These are phyloP conservation scores for Heptranchias perlo DNA, from an alignment of 2,113 vertebrate species.

Conservation along the genomic window DNA sequence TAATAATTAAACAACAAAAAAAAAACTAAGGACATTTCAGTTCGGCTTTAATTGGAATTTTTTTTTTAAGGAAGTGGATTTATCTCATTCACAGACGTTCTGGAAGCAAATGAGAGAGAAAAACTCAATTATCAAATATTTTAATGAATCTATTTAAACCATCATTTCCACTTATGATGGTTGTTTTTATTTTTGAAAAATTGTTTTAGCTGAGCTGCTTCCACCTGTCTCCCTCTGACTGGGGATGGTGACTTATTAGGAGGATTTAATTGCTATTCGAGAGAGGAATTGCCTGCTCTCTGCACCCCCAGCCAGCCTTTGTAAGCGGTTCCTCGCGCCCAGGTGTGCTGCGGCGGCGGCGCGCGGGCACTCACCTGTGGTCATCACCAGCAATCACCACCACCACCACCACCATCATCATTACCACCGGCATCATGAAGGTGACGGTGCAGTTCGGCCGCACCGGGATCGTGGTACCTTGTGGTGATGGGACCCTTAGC, in stretches of 20 bases:
- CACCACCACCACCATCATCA: too few relatives aligned
- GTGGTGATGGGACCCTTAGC: slow-evolving; percentile 79
- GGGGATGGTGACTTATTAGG: background rate
- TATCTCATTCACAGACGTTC: background rate
- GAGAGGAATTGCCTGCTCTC: background rate
- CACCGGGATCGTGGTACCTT: slow-evolving; percentile 86
- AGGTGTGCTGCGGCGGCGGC: background rate
- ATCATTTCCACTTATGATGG: background rate
- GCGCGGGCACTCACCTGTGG: background rate
- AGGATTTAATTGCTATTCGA: background rate
- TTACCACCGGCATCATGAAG: too few relatives aligned
- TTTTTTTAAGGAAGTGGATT: background rate
- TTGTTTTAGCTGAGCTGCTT: background rate
- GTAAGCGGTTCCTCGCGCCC: background rate
- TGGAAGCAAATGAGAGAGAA: background rate
- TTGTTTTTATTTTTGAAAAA: background rate
- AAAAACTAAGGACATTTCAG: background rate
- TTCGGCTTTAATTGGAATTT: background rate
- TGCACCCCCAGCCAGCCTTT: background rate
- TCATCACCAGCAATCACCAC: too few relatives aligned
- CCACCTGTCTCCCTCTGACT: background rate
- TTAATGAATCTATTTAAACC: background rate
- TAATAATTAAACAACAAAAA: background rate
- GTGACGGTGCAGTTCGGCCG: slow-evolving; percentile 87
- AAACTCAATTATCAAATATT: background rate